Evolutionary conservation across 2,888 invertebrate species (phyloP).

Genomic region (Dryococelus australis): DNA sequence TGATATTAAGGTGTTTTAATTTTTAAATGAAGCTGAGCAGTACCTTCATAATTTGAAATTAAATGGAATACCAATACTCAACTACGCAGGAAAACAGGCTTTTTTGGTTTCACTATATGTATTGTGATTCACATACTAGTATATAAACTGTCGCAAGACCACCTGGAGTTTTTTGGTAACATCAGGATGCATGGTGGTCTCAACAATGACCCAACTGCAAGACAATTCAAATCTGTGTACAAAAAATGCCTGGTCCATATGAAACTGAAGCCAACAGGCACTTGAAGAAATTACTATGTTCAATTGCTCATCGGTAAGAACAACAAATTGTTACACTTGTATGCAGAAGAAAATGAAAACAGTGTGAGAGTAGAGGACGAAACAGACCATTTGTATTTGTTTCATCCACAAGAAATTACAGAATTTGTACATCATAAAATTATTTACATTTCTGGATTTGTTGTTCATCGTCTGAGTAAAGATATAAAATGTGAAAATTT

Average conservation of each 20-base stretch:
- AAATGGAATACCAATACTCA: neutral
- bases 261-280: neutral
- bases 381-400: neutral
- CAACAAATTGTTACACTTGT: neutral
- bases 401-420: neutral
- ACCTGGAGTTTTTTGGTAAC: slow-evolving; percentile 36
- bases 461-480: neutral
- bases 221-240: slow-evolving; percentile 34
- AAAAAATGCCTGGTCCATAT: neutral
- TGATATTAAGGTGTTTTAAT: neutral
- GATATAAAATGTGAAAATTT: neutral
- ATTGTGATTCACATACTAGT: slow-evolving; percentile 27
- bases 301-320: neutral
- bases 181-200: slow-evolving; percentile 33
- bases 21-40: neutral
- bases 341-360: neutral
- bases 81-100: slow-evolving; percentile 12
- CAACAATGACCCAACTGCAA: slow-evolving; percentile 36
- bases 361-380: neutral
- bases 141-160: slow-evolving; percentile 41
- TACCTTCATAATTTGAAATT: neutral
- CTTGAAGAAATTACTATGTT: slow-evolving; percentile 20
- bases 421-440: neutral
- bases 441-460: slow-evolving; percentile 23
- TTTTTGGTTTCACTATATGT: slow-evolving; percentile 20